phyloP scores from a whole-genome alignment of 2,797 vertebrate species.

The Rhyacichthys aspro region DNA sequence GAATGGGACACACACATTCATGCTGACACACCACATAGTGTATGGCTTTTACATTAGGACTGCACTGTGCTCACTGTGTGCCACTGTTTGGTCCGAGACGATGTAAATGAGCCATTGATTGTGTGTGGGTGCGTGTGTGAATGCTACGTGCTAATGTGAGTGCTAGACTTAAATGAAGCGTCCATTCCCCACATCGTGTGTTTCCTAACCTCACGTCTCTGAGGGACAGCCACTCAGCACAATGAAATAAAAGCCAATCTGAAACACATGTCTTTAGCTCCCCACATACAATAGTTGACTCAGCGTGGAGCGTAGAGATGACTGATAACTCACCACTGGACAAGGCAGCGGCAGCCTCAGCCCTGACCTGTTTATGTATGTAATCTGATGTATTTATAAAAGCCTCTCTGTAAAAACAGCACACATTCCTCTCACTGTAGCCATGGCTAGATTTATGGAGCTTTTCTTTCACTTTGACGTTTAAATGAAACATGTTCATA shows the following conservation, averaged over 20 bases:
- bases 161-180: slow-evolving; percentile 58
- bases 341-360: slow-evolving; percentile 37
- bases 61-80: slow-evolving; percentile 31
- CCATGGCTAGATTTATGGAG: slow-evolving; percentile 35
- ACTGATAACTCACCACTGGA: slow-evolving; percentile 34
- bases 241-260: slow-evolving; percentile 62
- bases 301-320: slow-evolving; percentile 48
- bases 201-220: slow-evolving; percentile 63
- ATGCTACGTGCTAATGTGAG: slow-evolving; percentile 31
- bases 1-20: slow-evolving; percentile 63
- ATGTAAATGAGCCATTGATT: slow-evolving; percentile 65
- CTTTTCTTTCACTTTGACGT: slow-evolving; percentile 34
- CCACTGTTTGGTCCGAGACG: slow-evolving; percentile 39
- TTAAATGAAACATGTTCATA: slow-evolving; percentile 42
- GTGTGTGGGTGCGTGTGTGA: slow-evolving; percentile 13
- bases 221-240: slow-evolving; percentile 62
- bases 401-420: slow-evolving; percentile 29
- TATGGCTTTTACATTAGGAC: slow-evolving; percentile 57
- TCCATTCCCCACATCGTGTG: slow-evolving; percentile 27
- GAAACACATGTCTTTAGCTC: slow-evolving; percentile 66
- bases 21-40: slow-evolving; percentile 63
- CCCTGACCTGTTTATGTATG: slow-evolving; percentile 40
- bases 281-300: slow-evolving; percentile 43
- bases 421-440: slow-evolving; percentile 31
- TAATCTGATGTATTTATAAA: slow-evolving; percentile 54